phyloP scores from a whole-genome alignment of 2,797 vertebrate genomes.

The Borostomias antarcticus region DNA sequence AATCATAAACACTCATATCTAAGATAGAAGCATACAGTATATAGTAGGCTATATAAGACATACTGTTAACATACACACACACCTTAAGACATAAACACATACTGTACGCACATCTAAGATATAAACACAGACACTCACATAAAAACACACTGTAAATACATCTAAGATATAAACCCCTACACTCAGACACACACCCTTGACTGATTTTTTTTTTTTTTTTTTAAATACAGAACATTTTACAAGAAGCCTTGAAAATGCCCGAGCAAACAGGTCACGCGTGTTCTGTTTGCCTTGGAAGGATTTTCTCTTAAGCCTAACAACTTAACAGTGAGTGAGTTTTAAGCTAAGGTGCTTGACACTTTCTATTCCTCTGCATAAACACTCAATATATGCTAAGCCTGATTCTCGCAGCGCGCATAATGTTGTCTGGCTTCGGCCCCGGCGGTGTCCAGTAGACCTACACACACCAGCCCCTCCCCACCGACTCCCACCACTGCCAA shows the following conservation, averaged over 20 bases:
- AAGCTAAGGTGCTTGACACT: constrained; percentile 74
- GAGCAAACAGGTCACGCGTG: constrained; percentile 46
- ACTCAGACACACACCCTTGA: constrained; percentile 29
- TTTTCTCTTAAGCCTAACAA: constrained; percentile 76
- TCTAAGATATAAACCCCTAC: too few relatives aligned
- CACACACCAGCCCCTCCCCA: constrained; percentile 61
- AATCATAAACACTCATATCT: too few relatives aligned
- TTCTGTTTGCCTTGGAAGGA: constrained; percentile 72
- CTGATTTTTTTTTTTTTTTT: too few relatives aligned
- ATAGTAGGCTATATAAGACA: too few relatives aligned
- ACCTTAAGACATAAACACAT: too few relatives aligned
- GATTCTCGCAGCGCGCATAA: constrained; percentile 77
- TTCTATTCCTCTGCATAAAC: constrained; percentile 78
- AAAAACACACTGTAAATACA: too few relatives aligned
- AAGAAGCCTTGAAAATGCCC: constrained; percentile 8
- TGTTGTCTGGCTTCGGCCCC: constrained; percentile 65
- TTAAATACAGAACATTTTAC: too few relatives aligned
- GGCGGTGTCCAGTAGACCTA: constrained; percentile 57
- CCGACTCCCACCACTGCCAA: constrained; percentile 70
- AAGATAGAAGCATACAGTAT: too few relatives aligned
- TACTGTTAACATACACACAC: too few relatives aligned
- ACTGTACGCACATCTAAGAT: too few relatives aligned
- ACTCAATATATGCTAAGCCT: constrained; percentile 81
- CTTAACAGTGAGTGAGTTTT: constrained; percentile 76
- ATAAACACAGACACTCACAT: too few relatives aligned